Base-by-base conservation (phyloP, 2,797 vertebrate genomes). In the Kryptopterus vitreolus region DNA sequence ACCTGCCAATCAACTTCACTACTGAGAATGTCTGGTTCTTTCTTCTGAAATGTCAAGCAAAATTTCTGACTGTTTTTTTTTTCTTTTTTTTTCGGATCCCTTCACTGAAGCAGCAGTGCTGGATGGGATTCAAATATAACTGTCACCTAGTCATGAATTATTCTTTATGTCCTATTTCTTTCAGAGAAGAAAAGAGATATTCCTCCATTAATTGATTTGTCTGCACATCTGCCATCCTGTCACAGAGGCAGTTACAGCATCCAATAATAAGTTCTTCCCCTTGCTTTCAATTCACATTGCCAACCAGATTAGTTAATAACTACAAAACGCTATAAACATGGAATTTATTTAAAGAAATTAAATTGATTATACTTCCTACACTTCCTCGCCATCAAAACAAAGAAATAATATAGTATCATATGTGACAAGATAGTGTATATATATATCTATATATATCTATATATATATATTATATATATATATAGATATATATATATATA, bases 201-300 rank as follows among this genome's bases (percentile, higher is more conserved):
- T 52, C 63, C 48, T 77, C 55, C 29, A 70, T 74, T 55, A 81
- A 83, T 79, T 78, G 69, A 80, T 82, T 78, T 46, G 70, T 82
- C 75, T 82, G 35, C 80, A 76, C 66, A 59, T 82, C 48, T 61
- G n/a, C 38, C 24, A 9, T 43, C 26, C 83, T 77, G 66, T 65
- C 77, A 71, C 76, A 79, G 72, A 71, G 69, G 26, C 70, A 72
- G 10, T 35, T 35, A 24, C 52, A 48, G 26, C 76, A 70, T 79
- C 33, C 70, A 65, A 55, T 74, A 73, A 79, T 73, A 46, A 16
- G 75, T 59, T 43, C 59, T 77, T 79, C 55, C n/a, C 59, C 24
- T 46, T 53, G 35, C 38, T 53, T 69, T 61, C 26, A 62, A 18
- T 33, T 20, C 6, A 20, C 29, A 20, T 61, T 24, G 26, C 59